Percentiles rank a stretch among this genome's conserved stretches.
Conservation (phyloP, 2,113 vertebrate species). For the Penelope pileata region DNA sequence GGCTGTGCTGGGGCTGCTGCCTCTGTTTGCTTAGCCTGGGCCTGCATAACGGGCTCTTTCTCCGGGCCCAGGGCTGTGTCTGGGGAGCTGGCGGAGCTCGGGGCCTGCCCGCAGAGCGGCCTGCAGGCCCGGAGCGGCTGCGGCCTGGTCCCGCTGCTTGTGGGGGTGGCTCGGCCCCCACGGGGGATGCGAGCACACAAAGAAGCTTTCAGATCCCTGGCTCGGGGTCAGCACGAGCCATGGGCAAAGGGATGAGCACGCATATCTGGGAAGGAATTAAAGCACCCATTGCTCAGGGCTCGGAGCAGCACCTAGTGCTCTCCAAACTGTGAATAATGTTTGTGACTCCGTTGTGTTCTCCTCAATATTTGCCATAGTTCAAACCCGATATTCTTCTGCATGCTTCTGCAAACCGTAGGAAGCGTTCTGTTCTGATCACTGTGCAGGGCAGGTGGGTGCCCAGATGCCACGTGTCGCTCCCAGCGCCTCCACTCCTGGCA, state of each 20-base stretch:
- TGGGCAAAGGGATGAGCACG: rapidly evolving
- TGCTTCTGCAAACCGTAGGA: not conserved
- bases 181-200: not conserved
- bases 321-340: not conserved
- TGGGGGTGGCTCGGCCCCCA: not conserved
- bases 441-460: rapidly evolving
- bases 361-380: not conserved
- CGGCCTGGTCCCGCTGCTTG: not conserved
- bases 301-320: not conserved
- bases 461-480: not conserved
- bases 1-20: not conserved
- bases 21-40: constrained; percentile 21
- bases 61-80: not conserved
- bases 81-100: not conserved
- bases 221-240: not conserved
- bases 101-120: not conserved
- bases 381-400: not conserved
- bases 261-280: not conserved
- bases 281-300: rapidly evolving
- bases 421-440: not conserved
- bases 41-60: not conserved
- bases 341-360: not conserved
- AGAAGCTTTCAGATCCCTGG: not conserved
- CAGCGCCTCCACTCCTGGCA: not conserved
- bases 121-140: not conserved